Evolutionary conservation across 1,140 invertebrate species (phyloP).

Genomic region (Lasaia peninsularis): DNA sequence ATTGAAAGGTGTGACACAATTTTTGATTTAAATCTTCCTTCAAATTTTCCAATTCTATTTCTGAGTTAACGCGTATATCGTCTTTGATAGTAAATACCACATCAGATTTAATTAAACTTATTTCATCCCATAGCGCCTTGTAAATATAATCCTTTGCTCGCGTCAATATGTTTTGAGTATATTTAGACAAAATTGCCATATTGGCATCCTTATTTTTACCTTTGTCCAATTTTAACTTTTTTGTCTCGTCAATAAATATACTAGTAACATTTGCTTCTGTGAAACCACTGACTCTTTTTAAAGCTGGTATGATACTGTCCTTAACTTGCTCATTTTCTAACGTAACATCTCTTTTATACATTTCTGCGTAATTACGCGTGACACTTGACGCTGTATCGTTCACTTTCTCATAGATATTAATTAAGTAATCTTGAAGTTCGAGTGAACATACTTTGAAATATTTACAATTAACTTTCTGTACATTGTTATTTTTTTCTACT

Average conservation of each 20-base stretch:
- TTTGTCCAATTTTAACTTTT: constrained; percentile 34
- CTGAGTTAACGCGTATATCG: constrained; percentile 43
- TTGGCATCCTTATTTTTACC: constrained; percentile 34
- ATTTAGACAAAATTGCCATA: constrained; percentile 33
- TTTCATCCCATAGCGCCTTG: constrained; percentile 24
- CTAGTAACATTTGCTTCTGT: constrained; percentile 28
- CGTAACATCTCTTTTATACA: constrained; percentile 46
- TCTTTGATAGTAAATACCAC: constrained; percentile 30
- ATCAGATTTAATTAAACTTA: constrained; percentile 27
- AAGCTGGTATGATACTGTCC: constrained; percentile 24
- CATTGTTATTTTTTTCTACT: not conserved
- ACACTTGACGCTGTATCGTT: constrained; percentile 42
- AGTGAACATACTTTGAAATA: constrained; percentile 40
- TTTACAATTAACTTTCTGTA: constrained; percentile 24
- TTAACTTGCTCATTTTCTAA: constrained; percentile 30
- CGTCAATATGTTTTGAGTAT: constrained; percentile 27
- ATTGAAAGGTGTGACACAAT: constrained; percentile 35
- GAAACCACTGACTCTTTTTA: constrained; percentile 25
- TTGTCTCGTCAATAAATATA: constrained; percentile 36
- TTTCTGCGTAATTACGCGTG: constrained; percentile 45
- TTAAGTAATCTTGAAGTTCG: constrained; percentile 44
- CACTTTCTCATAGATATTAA: constrained; percentile 36
- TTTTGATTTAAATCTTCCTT: constrained; percentile 29
- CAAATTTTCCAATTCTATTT: constrained; percentile 44
- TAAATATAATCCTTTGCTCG: constrained; percentile 24